Base-by-base conservation (phyloP, 2,888 invertebrate genomes). In the Noctua janthina region DNA sequence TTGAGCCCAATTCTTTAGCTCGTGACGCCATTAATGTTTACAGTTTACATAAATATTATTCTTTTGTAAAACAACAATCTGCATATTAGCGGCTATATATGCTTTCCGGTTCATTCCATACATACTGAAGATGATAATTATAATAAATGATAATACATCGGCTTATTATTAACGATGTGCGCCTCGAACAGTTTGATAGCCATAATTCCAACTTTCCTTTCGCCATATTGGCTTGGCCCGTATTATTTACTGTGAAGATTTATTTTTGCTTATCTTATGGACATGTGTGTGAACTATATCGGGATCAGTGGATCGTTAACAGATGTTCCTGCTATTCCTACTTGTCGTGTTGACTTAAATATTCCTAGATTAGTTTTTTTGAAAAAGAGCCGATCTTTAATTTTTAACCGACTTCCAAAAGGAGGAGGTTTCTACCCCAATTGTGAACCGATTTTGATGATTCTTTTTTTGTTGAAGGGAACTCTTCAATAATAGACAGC, bases 101-200 rank as follows among this genome's bases (percentile, higher is more conserved):
- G 7, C 10, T 56, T 23, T 29, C 35, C 7, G 11, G 11, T 59
- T 29, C 11, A 6, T 43, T 70, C 43, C 10, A 72, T 43, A 62
- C 5, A 23, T n/a, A 49, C n/a, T 54, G 15, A 54, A 67, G 56
- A 77, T 81, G 15, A 74, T 74, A 68, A 78, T 81, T 75, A 66
- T 56, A 85, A 62, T 78, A 74, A 76, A 79, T 43, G 79, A 85
- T 85, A 85, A 85, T 75, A 66, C 62, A 71, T 46, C 43, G 15
- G 29, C 39, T 79, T 86, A 71, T 76, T 84, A 82, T 72, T 67
- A 77, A 86, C 72, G 77, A 83, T 69, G 76, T 79, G 80, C 74
- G 43, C 35, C 10, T 68, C 15, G 43, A 74, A 68, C 67, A 35
- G 11, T 83, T 69, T 75, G 85, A 86, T 86, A 86, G 86, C 85